Percentiles rank a stretch among this genome's conserved stretches.
These are phyloP conservation scores for Lasioglossum oenotherae DNA, from an alignment of 2,888 invertebrate species.

Conservation along the genomic window DNA sequence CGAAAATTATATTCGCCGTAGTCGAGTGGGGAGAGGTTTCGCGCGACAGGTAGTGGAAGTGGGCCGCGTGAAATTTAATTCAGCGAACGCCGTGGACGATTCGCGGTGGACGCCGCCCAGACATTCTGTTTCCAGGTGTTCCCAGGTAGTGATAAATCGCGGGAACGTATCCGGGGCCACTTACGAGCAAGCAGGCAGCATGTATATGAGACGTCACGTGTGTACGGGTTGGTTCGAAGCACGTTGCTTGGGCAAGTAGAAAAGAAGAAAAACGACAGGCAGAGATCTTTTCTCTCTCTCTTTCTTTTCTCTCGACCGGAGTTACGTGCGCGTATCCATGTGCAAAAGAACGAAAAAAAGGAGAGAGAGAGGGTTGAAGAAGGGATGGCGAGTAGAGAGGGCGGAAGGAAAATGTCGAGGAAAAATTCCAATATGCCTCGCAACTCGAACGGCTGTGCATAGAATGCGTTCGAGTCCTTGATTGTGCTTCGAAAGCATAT, in stretches of 20 bases:
- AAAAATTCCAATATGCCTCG: constrained; percentile 82
- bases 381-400: constrained; percentile 25
- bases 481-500: constrained; percentile 83
- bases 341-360: constrained; percentile 11
- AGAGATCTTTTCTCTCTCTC: not conserved
- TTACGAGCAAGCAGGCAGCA: constrained; percentile 56
- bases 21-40: not conserved
- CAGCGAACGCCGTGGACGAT: constrained; percentile 31
- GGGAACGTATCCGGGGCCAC: constrained; percentile 55
- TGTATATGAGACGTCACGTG: constrained; percentile 54
- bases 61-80: constrained; percentile 35
- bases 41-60: not conserved
- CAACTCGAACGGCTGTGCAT: constrained; percentile 79
- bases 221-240: constrained; percentile 53
- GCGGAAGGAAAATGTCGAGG: constrained; percentile 67
- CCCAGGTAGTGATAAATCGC: constrained; percentile 63
- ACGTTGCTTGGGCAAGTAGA: constrained; percentile 58
- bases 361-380: constrained; percentile 23
- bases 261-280: constrained; percentile 21
- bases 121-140: constrained; percentile 58
- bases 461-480: constrained; percentile 82
- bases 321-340: not conserved
- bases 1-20: constrained; percentile 6
- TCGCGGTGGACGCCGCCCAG: constrained; percentile 11
- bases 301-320: not conserved